Evolutionary conservation across 2,797 vertebrate species (phyloP).

Genomic region (Crocodylus rhombifer): DNA sequence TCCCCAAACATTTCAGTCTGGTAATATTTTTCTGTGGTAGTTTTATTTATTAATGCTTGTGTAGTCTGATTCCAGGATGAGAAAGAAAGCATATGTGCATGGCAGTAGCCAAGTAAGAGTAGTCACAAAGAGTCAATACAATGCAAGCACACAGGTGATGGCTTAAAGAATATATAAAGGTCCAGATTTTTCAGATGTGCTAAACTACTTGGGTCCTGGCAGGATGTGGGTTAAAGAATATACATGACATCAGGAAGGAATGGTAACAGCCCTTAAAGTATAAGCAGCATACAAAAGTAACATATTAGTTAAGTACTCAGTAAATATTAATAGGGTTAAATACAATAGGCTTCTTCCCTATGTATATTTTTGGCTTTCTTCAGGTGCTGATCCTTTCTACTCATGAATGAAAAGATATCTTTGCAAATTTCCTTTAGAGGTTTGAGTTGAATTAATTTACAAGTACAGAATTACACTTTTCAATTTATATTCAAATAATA

Average conservation of each 20-base stretch:
- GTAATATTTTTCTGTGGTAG: not conserved
- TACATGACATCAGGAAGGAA: not conserved
- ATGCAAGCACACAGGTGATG: not conserved
- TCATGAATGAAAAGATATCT: not conserved
- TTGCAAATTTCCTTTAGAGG: not conserved
- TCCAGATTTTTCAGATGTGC: not conserved
- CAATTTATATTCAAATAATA: slow-evolving; percentile 41
- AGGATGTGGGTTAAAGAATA: not conserved
- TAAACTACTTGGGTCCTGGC: not conserved
- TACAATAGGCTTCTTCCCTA: not conserved
- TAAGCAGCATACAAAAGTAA: not conserved
- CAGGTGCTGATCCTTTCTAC: not conserved
- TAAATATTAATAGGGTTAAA: not conserved
- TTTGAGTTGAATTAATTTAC: slow-evolving; percentile 40
- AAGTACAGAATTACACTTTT: slow-evolving; percentile 28
- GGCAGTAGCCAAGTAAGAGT: not conserved
- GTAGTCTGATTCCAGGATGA: not conserved
- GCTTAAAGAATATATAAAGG: not conserved
- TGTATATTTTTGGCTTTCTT: not conserved
- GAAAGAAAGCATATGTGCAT: not conserved
- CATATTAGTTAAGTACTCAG: not conserved
- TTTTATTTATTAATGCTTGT: not conserved
- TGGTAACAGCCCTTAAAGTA: not conserved
- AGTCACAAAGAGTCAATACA: not conserved
- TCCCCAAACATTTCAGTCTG: not conserved